phyloP scores from a whole-genome alignment of 2,113 vertebrate genomes.

The Okapia johnstoni region DNA sequence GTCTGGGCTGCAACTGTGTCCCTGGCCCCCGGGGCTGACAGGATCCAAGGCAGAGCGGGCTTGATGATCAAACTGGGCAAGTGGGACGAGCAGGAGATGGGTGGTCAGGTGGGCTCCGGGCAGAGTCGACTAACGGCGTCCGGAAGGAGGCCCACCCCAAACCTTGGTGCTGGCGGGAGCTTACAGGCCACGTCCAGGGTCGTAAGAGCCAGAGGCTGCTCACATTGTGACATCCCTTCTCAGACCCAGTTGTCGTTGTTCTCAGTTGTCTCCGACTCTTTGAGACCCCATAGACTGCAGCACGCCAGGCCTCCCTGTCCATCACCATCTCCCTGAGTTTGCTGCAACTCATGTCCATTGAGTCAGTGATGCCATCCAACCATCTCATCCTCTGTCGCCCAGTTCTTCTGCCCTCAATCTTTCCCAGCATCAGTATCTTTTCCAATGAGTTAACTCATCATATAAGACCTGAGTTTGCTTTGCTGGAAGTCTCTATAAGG shows the following conservation, averaged over 20 bases:
- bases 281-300: neutral
- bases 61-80: neutral
- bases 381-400: neutral
- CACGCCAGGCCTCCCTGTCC: neutral
- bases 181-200: neutral
- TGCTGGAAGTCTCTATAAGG: neutral
- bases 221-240: neutral
- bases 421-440: neutral
- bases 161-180: neutral
- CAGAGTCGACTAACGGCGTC: neutral
- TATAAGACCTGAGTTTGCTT: neutral
- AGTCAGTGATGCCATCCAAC: neutral
- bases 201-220: rapidly evolving
- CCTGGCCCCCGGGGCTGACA: rapidly evolving
- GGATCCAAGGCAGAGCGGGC: too few relatives aligned
- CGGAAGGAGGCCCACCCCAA: neutral
- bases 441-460: neutral
- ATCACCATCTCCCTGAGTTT: neutral
- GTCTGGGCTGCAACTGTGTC: neutral
- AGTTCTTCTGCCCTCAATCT: neutral
- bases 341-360: neutral
- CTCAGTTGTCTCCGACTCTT: neutral
- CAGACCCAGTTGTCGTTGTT: neutral
- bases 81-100: rapidly evolving
- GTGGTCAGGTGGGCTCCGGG: neutral